These are phyloP conservation scores for Cyanoderma ruficeps DNA, from an alignment of 2,113 vertebrate genomes.

Conservation along the genomic window DNA sequence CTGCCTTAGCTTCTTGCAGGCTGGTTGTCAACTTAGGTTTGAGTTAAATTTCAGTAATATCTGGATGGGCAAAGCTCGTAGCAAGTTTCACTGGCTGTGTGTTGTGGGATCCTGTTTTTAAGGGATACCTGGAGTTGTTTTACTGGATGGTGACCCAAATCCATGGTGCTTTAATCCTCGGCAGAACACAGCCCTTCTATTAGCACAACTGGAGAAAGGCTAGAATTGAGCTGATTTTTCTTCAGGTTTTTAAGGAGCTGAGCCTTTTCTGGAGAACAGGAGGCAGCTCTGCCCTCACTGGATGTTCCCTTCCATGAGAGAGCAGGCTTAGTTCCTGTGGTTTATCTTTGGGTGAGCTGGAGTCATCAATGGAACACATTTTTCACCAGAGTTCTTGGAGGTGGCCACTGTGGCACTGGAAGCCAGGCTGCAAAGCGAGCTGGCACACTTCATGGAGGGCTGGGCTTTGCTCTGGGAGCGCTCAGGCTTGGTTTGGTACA, in stretches of 20 bases:
- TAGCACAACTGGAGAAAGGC: background rate
- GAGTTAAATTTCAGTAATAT: background rate
- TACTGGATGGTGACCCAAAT: background rate
- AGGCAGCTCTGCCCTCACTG: background rate
- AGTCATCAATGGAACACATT: background rate
- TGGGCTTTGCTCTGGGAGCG: background rate
- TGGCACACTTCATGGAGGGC: fast-evolving
- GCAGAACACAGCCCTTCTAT: background rate
- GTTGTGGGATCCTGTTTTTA: fast-evolving
- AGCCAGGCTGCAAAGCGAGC: fast-evolving
- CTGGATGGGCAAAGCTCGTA: background rate
- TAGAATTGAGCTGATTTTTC: background rate
- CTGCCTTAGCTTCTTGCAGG: background rate
- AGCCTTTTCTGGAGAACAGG: background rate
- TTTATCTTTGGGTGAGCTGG: background rate
- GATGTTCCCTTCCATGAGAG: background rate
- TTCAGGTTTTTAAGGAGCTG: background rate
- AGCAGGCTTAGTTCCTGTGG: background rate
- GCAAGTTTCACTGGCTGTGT: fast-evolving
- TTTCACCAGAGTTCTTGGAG: background rate
- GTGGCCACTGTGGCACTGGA: background rate
- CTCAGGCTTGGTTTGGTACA: fast-evolving
- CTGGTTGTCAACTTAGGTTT: background rate
- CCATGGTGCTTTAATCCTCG: background rate
- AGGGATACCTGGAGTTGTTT: background rate